Evolutionary conservation across 2,888 invertebrate species (phyloP).

Genomic region (Philhelius pedissequus): DNA sequence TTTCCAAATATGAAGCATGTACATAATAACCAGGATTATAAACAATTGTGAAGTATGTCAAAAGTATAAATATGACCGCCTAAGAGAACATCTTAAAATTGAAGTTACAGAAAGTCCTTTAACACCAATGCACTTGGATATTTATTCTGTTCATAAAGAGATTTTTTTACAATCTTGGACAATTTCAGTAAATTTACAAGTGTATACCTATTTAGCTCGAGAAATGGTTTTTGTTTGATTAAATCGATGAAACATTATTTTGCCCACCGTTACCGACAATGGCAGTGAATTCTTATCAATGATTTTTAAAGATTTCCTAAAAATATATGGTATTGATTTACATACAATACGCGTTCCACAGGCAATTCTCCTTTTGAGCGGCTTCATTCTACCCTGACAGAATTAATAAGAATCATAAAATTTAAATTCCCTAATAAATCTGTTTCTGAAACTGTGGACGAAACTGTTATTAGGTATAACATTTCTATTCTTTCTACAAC

Average conservation of each 20-base stretch:
- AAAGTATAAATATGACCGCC: too few species aligned
- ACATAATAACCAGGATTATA: not conserved
- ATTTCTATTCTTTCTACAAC: too few species aligned
- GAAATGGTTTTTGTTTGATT: not conserved
- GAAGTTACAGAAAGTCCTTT: not conserved
- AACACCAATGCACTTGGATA: not conserved
- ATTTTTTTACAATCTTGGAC: not conserved
- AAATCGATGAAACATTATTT: not conserved
- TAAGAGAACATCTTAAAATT: not conserved
- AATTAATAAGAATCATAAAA: too few species aligned
- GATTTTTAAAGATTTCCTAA: not conserved
- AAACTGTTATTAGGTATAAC: too few species aligned
- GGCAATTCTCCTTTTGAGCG: too few species aligned
- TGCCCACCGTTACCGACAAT: not conserved
- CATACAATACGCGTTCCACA: too few species aligned
- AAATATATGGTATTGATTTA: too few species aligned
- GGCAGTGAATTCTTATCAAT: not conserved
- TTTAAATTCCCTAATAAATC: too few species aligned
- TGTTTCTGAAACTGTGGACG: too few species aligned
- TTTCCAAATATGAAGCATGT: conserved; percentile 13
- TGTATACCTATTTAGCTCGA: not conserved
- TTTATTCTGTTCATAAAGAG: not conserved
- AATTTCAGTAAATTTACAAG: not conserved
- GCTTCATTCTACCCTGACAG: too few species aligned
- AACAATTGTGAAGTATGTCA: not conserved